Base-by-base conservation (phyloP, 1,140 invertebrate genomes). In the Drosophila orosa region DNA sequence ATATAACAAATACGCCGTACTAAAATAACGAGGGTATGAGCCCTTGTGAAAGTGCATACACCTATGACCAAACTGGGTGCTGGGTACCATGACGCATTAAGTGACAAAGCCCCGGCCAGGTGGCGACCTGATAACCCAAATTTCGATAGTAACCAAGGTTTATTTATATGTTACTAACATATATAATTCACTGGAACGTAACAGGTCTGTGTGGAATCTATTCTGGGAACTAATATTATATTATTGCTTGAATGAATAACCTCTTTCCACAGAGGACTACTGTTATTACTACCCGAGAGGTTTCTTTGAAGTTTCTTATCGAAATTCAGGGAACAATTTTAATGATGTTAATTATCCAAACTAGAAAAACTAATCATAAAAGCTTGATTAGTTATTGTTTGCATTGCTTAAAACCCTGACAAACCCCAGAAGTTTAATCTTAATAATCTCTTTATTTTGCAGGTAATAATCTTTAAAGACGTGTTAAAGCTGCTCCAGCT, bases 81-180 rank as follows among this genome's bases (percentile, higher is more conserved):
- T 19, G 35, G 25, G 50, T 40, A 67, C 22, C 39, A 44, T 83
- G 80, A 60, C 62, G 48, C 65, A 76, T 65, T 75, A 25, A n/a
- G 52, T 67, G 67, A 35, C 27, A 63, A 77, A 60, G 52, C 45
- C 55, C 25, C 9, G 15, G 31, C 17, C 24, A 25, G 22, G 8
- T 19, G 44, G 39, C 66, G 78, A 85, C 81, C 81, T 78, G 54
- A 78, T 85, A 85, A 74, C 82, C 81, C 48, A 75, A 62, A 61
- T 86, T 47, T 55, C 5, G 22, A 39, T 39, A 56, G 40, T 62
- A 62, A 24, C 54, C 40, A 10, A 17, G 31, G 39, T 24, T 50
- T 60, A 58, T 39, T 71, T 37, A 54, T 39, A 19, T 35, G 15
- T 42, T 17, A 22, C 47, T 55, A 27, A 22, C 42, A 19, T 27